Evolutionary conservation across 2,797 vertebrate genomes (phyloP).

Genomic region (Phrynocephalus vlangalii): DNA sequence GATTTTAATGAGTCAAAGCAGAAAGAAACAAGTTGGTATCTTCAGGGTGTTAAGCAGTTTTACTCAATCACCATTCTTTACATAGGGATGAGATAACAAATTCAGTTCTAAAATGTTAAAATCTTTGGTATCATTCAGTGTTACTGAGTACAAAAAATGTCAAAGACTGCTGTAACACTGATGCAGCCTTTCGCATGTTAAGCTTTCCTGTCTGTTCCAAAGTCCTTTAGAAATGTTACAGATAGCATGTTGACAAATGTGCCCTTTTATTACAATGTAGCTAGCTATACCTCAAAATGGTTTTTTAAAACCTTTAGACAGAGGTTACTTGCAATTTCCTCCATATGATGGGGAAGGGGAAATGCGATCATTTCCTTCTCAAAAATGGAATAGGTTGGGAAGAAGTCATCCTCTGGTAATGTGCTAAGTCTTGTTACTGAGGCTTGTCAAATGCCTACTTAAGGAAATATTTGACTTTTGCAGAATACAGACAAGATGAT

Average conservation of each 20-base stretch:
- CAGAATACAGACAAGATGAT: constrained; percentile 71
- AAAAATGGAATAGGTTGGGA: constrained; percentile 48
- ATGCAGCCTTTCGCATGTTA: constrained; percentile 21
- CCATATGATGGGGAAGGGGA: background rate
- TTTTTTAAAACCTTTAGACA: background rate
- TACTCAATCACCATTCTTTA: background rate
- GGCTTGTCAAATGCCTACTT: constrained; percentile 16
- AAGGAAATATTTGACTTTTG: constrained; percentile 15
- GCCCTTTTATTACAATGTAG: constrained; percentile 19
- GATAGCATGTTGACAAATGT: too few species aligned
- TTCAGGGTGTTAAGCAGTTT: background rate
- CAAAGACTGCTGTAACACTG: constrained; percentile 39
- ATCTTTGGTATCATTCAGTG: constrained; percentile 30
- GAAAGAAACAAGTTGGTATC: background rate
- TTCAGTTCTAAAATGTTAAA: constrained; percentile 16
- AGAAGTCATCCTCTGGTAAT: constrained; percentile 49
- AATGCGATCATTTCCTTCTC: background rate
- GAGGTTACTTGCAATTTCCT: background rate
- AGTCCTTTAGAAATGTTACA: too few species aligned
- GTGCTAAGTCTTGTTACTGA: constrained; percentile 22
- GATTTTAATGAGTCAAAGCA: constrained; percentile 1
- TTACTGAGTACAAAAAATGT: constrained; percentile 53
- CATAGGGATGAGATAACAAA: constrained; percentile 23
- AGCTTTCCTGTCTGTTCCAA: too few species aligned
- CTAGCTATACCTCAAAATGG: constrained; percentile 51